Percentiles rank a stretch among this genome's conserved stretches.
These are phyloP conservation scores for Panthera uncia DNA, from an alignment of 2,113 vertebrate genomes.

Conservation along the genomic window DNA sequence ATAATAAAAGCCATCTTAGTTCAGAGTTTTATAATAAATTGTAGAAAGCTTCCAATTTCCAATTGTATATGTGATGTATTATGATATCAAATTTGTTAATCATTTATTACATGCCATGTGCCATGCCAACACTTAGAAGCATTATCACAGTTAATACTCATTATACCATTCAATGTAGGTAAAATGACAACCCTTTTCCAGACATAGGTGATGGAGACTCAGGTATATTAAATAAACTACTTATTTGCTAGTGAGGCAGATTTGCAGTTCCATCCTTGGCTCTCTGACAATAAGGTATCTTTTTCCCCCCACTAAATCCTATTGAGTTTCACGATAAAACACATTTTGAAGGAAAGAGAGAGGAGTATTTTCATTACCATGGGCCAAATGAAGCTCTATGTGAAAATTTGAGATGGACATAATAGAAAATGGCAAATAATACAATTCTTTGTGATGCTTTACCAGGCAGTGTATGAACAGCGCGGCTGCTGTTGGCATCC, in stretches of 20 bases:
- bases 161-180: not conserved
- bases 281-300: not conserved
- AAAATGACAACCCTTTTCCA: not conserved
- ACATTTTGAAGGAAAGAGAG: not conserved
- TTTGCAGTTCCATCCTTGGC: not conserved
- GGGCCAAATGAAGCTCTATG: not conserved
- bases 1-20: not conserved
- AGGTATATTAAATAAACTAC: not conserved
- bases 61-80: not conserved
- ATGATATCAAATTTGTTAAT: not conserved
- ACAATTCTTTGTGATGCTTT: not conserved
- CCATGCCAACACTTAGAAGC: not conserved
- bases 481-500: conserved; percentile 90
- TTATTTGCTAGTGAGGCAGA: not conserved
- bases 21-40: not conserved
- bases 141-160: not conserved
- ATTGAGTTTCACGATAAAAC: not conserved
- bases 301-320: not conserved
- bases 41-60: not conserved
- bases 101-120: not conserved
- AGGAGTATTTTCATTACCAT: not conserved
- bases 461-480: conserved; percentile 75
- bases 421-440: not conserved
- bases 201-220: not conserved
- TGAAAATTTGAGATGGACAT: not conserved